Percentiles rank a stretch among this genome's conserved stretches.
These are phyloP conservation scores for Chloropsis hardwickii DNA, from an alignment of 2,113 vertebrate species.

Conservation along the genomic window DNA sequence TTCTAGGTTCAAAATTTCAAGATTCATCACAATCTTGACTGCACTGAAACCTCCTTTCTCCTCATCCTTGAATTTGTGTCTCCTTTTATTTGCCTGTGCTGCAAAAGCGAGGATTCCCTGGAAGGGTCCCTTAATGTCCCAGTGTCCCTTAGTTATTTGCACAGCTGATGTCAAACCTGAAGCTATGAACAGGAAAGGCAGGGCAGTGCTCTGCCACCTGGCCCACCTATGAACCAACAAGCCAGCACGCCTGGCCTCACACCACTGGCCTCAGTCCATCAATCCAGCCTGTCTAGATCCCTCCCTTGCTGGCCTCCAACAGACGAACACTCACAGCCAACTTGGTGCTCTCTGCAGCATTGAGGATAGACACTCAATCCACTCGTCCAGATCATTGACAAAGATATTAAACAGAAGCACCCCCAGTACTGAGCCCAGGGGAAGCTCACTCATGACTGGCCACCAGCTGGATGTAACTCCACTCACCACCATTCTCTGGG, in stretches of 20 bases:
- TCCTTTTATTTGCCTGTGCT: background rate
- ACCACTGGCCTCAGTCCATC: background rate
- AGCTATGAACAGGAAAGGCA: background rate
- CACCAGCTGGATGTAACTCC: background rate
- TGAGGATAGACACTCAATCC: background rate
- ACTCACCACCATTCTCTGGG: background rate
- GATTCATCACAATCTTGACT: background rate
- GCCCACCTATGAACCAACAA: fast-evolving
- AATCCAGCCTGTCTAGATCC: background rate
- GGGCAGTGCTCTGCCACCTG: background rate
- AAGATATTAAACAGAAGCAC: background rate
- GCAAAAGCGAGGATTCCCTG: fast-evolving
- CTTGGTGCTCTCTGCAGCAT: background rate
- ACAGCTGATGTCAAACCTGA: background rate
- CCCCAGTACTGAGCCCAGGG: background rate
- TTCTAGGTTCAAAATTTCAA: background rate
- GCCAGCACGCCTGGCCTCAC: background rate
- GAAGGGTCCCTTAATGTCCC: too few relatives aligned
- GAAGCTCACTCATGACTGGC: fast-evolving
- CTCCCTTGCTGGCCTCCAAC: background rate
- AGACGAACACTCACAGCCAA: background rate
- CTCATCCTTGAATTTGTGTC: background rate
- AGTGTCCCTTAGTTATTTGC: fast-evolving
- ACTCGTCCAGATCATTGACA: fast-evolving
- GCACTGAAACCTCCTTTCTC: background rate